A percentile compares a stretch with the other conserved stretches of the same genome.
Conservation (phyloP, 2,797 vertebrate genomes). For the Gymnoscopelus braueri region DNA sequence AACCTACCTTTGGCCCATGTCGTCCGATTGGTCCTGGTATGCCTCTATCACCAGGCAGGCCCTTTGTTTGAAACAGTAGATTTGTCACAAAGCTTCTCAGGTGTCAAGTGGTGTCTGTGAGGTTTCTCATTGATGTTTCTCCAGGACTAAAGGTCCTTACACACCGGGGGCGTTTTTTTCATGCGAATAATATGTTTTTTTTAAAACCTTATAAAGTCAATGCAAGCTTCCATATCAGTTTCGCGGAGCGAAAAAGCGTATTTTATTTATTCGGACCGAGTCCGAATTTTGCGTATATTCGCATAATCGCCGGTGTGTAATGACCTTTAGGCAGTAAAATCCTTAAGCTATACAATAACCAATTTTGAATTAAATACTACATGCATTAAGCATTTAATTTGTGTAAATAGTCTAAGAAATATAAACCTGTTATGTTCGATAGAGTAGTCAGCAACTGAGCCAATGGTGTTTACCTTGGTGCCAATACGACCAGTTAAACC, state of each 20-base stretch:
- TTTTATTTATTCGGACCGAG: no score
- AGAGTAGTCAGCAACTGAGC: neutral
- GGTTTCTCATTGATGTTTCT: neutral
- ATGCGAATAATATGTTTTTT: no score
- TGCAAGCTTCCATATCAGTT: no score
- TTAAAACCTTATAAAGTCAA: no score
- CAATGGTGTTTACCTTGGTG: constrained; percentile 63
- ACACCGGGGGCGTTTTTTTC: no score
- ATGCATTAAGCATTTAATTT: neutral
- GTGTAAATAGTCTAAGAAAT: neutral
- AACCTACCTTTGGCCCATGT: constrained; percentile 73
- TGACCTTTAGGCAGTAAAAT: neutral
- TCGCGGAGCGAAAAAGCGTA: no score
- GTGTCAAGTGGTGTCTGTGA: neutral
- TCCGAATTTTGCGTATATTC: no score
- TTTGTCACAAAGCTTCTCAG: neutral
- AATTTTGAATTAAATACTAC: neutral
- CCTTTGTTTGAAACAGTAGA: constrained; percentile 56
- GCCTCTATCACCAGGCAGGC: constrained; percentile 70
- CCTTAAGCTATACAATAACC: neutral
- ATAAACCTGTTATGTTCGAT: neutral
- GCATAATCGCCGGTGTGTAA: no score
- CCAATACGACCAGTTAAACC: constrained; percentile 60
- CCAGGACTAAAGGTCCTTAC: neutral
- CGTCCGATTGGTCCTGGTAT: constrained; percentile 65